These are phyloP conservation scores for Bostrychus sinensis DNA, from an alignment of 2,113 vertebrate species.

Conservation along the genomic window DNA sequence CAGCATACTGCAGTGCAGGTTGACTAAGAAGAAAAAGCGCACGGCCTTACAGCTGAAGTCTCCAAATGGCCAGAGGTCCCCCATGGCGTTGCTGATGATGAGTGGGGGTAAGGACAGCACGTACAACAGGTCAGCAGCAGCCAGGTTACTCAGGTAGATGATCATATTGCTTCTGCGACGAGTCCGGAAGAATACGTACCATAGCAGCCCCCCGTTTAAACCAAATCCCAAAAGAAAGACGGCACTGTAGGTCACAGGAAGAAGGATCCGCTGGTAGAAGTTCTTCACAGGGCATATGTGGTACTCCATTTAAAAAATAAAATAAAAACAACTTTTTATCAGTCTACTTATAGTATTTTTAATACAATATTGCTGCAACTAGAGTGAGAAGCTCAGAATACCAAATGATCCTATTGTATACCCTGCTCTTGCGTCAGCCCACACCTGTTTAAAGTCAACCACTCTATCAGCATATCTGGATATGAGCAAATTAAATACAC, in stretches of 20 bases:
- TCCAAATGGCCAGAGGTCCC: constrained; percentile 64
- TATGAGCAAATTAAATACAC: constrained; percentile 43
- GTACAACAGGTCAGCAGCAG: constrained; percentile 67
- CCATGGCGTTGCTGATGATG: constrained; percentile 57
- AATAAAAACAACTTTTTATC: no score
- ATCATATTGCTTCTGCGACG: constrained; percentile 58
- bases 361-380: not conserved
- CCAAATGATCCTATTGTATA: not conserved
- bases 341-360: not conserved
- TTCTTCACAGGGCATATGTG: constrained; percentile 51
- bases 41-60: constrained; percentile 62
- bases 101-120: constrained; percentile 69
- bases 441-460: constrained; percentile 21
- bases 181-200: constrained; percentile 44
- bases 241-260: constrained; percentile 63
- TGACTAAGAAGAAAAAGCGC: constrained; percentile 66
- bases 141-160: constrained; percentile 70
- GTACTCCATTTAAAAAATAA: constrained; percentile 39
- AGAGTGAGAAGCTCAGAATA: no score
- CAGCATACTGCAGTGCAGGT: constrained; percentile 70
- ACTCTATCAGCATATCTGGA: constrained; percentile 28
- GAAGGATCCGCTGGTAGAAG: constrained; percentile 61
- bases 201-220: constrained; percentile 59
- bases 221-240: constrained; percentile 66
- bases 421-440: constrained; percentile 9